A percentile compares a stretch with the other conserved stretches of the same genome.
These are phyloP conservation scores for Pterostichus niger DNA, from an alignment of 2,888 invertebrate genomes.

Conservation along the genomic window DNA sequence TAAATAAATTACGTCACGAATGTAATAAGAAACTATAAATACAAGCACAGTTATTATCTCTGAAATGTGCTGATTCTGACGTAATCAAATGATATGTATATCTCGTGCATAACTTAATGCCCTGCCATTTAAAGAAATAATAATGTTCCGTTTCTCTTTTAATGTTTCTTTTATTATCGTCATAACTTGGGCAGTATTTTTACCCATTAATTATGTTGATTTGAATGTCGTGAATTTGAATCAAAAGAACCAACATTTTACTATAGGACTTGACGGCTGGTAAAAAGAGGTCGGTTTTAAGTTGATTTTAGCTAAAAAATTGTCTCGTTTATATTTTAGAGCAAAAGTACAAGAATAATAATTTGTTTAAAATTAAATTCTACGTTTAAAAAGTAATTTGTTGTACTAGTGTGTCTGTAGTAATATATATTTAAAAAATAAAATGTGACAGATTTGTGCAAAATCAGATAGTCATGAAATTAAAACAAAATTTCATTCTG, in stretches of 20 bases:
- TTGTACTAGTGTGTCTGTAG: too few relatives aligned
- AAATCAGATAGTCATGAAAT: too few relatives aligned
- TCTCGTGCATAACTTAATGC: neutral
- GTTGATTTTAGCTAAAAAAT: too few relatives aligned
- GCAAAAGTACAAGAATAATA: too few relatives aligned
- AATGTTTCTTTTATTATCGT: neutral
- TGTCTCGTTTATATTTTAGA: too few relatives aligned
- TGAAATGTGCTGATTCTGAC: neutral
- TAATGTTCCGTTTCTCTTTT: conserved; percentile 7
- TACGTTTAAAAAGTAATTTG: too few relatives aligned
- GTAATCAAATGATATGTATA: conserved; percentile 10
- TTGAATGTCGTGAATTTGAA: neutral
- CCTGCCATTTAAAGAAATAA: neutral
- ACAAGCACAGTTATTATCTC: conserved; percentile 16
- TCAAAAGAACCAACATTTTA: neutral
- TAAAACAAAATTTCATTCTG: too few relatives aligned
- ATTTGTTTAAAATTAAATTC: too few relatives aligned
- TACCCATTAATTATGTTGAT: neutral
- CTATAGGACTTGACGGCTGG: too few relatives aligned
- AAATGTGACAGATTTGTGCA: too few relatives aligned
- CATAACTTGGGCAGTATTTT: neutral
- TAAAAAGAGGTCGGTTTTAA: too few relatives aligned
- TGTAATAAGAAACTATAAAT: conserved; percentile 15
- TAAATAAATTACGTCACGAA: conserved; percentile 31
- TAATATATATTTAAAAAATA: too few relatives aligned